These are phyloP conservation scores for Hylaea fasciaria DNA, from an alignment of 2,888 invertebrate genomes.

Conservation along the genomic window DNA sequence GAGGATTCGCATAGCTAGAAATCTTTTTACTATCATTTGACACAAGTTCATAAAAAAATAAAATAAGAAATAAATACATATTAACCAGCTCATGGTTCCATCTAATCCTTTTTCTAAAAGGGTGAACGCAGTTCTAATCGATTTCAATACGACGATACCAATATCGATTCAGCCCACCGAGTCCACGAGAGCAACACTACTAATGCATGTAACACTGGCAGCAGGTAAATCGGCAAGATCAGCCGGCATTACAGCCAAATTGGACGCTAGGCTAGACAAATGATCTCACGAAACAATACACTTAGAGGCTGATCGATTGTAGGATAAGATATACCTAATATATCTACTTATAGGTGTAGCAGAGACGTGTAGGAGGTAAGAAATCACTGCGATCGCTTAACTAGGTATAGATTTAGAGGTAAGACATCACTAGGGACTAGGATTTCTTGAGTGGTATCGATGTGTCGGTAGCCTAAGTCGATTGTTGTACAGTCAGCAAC, in stretches of 20 bases:
- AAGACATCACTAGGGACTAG: not conserved
- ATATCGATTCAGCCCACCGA: no score
- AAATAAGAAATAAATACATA: no score
- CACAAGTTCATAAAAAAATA: no score
- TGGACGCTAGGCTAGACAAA: conserved; percentile 65
- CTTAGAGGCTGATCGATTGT: conserved; percentile 58
- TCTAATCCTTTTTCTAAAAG: no score
- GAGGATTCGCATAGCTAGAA: no score
- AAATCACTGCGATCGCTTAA: not conserved
- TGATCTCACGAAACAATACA: conserved; percentile 61
- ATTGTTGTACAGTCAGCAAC: no score
- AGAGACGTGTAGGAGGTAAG: not conserved
- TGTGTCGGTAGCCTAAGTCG: no score
- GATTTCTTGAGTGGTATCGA: not conserved
- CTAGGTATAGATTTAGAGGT: not conserved
- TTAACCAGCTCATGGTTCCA: no score
- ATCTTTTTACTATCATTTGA: no score
- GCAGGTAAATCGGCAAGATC: conserved; percentile 48
- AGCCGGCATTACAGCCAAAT: conserved; percentile 52
- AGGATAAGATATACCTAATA: conserved; percentile 17
- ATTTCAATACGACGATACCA: no score
- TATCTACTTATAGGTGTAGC: no score
- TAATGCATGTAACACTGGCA: conserved; percentile 6
- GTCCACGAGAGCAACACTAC: not conserved
- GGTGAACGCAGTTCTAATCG: no score